A percentile compares a stretch with the other conserved stretches of the same genome.
phyloP scores from a whole-genome alignment of 2,888 invertebrate genomes.

The Augiades crinisus region DNA sequence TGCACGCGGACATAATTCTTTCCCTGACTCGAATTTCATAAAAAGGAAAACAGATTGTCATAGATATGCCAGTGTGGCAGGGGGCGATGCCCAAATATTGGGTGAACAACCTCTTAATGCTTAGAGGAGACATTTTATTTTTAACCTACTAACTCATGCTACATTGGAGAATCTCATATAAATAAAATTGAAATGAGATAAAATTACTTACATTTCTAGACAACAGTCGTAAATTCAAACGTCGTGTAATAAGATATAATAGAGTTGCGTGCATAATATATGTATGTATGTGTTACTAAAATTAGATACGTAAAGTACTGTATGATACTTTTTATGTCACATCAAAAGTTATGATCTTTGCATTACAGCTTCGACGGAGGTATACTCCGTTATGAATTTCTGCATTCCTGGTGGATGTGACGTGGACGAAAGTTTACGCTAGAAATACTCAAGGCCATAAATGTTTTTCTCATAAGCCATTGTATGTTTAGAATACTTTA shows the following conservation, averaged over 20 bases:
- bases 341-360: no score
- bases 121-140: conserved; percentile 77
- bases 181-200: conserved; percentile 24
- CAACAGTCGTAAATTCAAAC: not conserved
- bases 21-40: not conserved
- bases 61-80: conserved; percentile 60
- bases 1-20: no score
- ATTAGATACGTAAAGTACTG: no score
- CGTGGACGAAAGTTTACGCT: no score
- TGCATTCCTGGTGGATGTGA: no score
- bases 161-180: conserved; percentile 24
- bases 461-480: no score
- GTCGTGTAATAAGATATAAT: not conserved
- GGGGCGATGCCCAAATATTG: conserved; percentile 74
- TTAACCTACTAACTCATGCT: conserved; percentile 53
- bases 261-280: not conserved
- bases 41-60: conserved; percentile 52
- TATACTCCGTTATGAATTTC: no score
- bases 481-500: no score
- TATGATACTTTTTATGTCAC: no score
- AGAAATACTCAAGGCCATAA: no score
- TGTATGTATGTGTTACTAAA: not conserved
- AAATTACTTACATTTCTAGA: conserved; percentile 8
- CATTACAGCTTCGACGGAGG: no score
- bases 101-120: conserved; percentile 80